These are phyloP conservation scores for Dicerorhinus sumatrensis DNA, from an alignment of 2,113 vertebrate species.

Conservation along the genomic window DNA sequence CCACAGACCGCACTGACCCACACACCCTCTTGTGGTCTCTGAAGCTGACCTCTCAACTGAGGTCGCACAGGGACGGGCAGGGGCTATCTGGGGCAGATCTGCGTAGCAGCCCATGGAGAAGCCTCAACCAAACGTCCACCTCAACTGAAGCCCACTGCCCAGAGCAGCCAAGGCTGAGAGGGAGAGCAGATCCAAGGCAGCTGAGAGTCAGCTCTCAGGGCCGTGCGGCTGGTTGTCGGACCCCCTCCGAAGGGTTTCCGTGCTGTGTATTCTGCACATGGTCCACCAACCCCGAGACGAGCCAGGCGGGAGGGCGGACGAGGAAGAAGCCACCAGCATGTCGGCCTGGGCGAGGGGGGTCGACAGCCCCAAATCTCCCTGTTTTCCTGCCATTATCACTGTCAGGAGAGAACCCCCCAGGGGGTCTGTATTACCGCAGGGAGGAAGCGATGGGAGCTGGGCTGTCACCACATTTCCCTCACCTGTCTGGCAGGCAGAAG, in stretches of 20 bases:
- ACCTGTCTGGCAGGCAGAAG: neutral
- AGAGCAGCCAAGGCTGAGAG: neutral
- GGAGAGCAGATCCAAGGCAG: neutral
- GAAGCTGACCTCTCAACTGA: neutral
- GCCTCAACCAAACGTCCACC: neutral
- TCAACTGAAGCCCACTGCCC: neutral
- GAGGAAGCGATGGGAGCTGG: neutral
- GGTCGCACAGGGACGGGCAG: neutral
- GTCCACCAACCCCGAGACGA: too few relatives aligned
- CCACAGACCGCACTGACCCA: neutral
- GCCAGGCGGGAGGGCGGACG: neutral
- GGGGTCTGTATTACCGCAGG: neutral
- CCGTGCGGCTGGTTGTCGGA: neutral
- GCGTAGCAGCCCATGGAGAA: neutral
- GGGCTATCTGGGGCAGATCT: neutral
- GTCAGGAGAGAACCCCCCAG: neutral
- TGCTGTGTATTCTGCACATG: accelerated
- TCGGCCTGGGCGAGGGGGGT: neutral
- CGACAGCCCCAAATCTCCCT: neutral
- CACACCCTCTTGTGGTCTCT: neutral
- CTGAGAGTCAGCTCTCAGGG: neutral
- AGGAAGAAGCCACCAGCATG: neutral
- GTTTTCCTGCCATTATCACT: neutral
- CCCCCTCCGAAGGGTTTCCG: accelerated
- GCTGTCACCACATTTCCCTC: neutral